A percentile compares a stretch with the other conserved stretches of the same genome.
Evolutionary conservation across 2,888 invertebrate species (phyloP).

Genomic region (Lysandra bellargus): DNA sequence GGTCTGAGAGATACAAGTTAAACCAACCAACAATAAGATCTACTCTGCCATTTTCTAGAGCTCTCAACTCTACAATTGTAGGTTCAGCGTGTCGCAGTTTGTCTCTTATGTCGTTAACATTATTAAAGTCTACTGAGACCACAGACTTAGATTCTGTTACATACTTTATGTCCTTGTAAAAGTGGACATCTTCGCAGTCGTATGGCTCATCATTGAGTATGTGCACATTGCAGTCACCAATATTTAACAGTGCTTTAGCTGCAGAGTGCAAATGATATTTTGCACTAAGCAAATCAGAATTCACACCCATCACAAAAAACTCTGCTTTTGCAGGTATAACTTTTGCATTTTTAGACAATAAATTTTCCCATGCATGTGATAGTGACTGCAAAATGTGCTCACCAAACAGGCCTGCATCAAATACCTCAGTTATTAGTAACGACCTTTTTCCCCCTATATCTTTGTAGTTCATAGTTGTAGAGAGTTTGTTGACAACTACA

Average conservation of each 20-base stretch:
- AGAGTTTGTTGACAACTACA: constrained; percentile 79
- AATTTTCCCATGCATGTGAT: constrained; percentile 84
- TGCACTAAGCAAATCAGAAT: constrained; percentile 73
- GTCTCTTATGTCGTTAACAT: constrained; percentile 69
- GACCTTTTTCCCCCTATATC: constrained; percentile 81
- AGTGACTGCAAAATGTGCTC: constrained; percentile 85
- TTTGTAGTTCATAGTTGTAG: constrained; percentile 74
- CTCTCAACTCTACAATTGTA: constrained; percentile 61
- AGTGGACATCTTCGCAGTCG: constrained; percentile 84
- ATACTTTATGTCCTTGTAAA: constrained; percentile 76
- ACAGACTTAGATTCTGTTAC: constrained; percentile 80
- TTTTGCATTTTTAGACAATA: constrained; percentile 73
- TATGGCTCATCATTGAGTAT: constrained; percentile 79
- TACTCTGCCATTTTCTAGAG: constrained; percentile 73
- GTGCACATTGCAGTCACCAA: constrained; percentile 52
- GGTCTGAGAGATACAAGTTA: constrained; percentile 84
- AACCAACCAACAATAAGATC: constrained; percentile 88
- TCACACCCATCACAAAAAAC: constrained; percentile 83
- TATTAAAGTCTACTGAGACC: constrained; percentile 83
- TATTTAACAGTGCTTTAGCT: constrained; percentile 55
- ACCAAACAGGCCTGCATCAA: constrained; percentile 90
- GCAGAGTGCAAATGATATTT: constrained; percentile 65
- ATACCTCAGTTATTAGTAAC: constrained; percentile 87
- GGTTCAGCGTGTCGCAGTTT: constrained; percentile 58
- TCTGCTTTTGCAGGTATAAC: constrained; percentile 83